phyloP scores from a whole-genome alignment of 2,797 vertebrate species.

The Tenualosa ilisha region DNA sequence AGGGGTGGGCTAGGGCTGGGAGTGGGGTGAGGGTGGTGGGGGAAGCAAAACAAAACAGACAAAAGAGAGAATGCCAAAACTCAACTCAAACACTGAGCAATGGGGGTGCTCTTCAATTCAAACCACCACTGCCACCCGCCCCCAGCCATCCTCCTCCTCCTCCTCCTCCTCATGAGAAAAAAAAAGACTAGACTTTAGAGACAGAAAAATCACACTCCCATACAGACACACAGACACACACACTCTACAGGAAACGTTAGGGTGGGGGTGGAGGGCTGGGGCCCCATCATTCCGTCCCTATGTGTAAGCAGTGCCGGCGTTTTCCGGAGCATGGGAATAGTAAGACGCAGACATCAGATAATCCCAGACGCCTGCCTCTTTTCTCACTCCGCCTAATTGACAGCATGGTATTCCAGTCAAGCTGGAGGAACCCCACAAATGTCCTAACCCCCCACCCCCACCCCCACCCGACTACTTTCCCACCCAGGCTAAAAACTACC shows the following conservation, averaged over 20 bases:
- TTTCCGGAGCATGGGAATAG: constrained; percentile 41
- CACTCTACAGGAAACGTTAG: constrained; percentile 56
- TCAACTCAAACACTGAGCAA: constrained; percentile 70
- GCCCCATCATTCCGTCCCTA: constrained; percentile 45
- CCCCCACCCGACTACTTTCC: neutral
- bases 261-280: constrained; percentile 50
- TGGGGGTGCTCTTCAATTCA: constrained; percentile 70
- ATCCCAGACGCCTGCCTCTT: constrained; percentile 45
- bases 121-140: constrained; percentile 36
- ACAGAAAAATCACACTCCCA: constrained; percentile 44
- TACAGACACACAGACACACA: constrained; percentile 32
- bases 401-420: constrained; percentile 40
- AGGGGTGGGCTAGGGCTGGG: constrained; percentile 34
- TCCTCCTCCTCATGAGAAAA: neutral
- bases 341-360: constrained; percentile 56
- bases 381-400: constrained; percentile 53
- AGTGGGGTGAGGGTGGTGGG: constrained; percentile 25
- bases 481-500: constrained; percentile 12
- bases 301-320: constrained; percentile 12
- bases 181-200: constrained; percentile 42
- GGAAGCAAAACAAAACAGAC: constrained; percentile 72
- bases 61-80: constrained; percentile 77
- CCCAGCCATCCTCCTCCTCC: constrained; percentile 35
- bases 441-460: neutral
- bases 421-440: constrained; percentile 51